Percentiles rank a stretch among this genome's conserved stretches.
These are phyloP conservation scores for Danaus chrysippus DNA, from an alignment of 2,888 invertebrate species.

Conservation along the genomic window DNA sequence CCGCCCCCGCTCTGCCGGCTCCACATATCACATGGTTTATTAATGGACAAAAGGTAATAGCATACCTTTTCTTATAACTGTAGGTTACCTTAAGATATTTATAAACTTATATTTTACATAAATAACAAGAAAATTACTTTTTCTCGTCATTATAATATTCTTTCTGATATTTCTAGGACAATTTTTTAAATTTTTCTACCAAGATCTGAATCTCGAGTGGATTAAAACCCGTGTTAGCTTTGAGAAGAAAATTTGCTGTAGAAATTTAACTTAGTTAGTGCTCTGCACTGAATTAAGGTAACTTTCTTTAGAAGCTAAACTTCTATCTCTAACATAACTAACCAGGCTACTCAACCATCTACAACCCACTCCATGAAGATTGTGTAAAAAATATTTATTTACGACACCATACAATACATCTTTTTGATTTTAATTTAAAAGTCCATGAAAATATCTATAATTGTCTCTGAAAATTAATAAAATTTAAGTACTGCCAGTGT, in stretches of 20 bases:
- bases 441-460: too few relatives aligned
- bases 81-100: background rate
- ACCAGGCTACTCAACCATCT: too few relatives aligned
- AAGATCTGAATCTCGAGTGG: background rate
- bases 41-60: slow-evolving; percentile 83
- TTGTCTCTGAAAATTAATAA: too few relatives aligned
- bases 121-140: background rate
- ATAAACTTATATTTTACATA: too few relatives aligned
- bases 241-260: slow-evolving; percentile 27
- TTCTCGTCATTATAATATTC: background rate
- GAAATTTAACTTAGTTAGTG: slow-evolving; percentile 6
- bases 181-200: background rate
- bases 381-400: background rate
- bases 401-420: too few relatives aligned
- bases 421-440: too few relatives aligned
- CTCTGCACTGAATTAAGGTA: slow-evolving; percentile 3
- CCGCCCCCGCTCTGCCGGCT: slow-evolving; percentile 84
- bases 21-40: slow-evolving; percentile 89
- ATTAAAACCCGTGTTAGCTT: slow-evolving; percentile 10
- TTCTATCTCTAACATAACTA: background rate
- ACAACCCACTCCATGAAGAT: background rate
- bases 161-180: background rate
- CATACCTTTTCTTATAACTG: slow-evolving; percentile 23
- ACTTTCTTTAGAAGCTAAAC: slow-evolving; percentile 2
- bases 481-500: too few relatives aligned